Percentiles rank a stretch among this genome's conserved stretches.
Conservation (phyloP, 2,113 vertebrate genomes). For the Periophthalmus modestus region DNA sequence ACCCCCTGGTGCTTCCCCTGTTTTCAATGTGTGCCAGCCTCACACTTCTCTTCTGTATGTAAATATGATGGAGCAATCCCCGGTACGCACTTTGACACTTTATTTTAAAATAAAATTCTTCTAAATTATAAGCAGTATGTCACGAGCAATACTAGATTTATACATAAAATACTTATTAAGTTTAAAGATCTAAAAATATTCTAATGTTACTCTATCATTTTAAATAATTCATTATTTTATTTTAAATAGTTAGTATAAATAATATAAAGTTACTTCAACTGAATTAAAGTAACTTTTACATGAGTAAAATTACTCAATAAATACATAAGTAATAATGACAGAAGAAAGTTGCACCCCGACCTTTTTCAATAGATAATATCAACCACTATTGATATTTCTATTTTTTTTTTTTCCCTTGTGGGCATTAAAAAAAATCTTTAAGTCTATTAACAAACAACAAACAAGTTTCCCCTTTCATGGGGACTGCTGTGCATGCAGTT, state of each 20-base stretch:
- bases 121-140: conserved; percentile 10
- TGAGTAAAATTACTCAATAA: neutral
- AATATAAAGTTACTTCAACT: neutral
- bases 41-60: conserved; percentile 76
- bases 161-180: neutral
- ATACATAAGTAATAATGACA: conserved; percentile 13
- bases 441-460: conserved; percentile 35
- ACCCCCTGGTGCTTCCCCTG: conserved; percentile 50
- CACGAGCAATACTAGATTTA: neutral
- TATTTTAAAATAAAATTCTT: neutral
- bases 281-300: neutral
- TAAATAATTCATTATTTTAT: neutral
- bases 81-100: conserved; percentile 55
- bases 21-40: conserved; percentile 76
- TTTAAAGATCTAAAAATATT: neutral
- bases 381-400: conserved; percentile 52
- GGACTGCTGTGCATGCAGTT: conserved; percentile 88
- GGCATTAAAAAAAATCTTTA: neutral
- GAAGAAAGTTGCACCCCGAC: conserved; percentile 42
- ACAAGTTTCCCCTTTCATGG: conserved; percentile 55
- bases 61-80: conserved; percentile 71
- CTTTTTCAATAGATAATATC: conserved; percentile 27
- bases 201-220: neutral
- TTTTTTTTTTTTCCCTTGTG: conserved; percentile 13
- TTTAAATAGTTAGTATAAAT: neutral